Conservation (phyloP, 2,888 invertebrate species). For the Eueremaeus valkanovi region DNA sequence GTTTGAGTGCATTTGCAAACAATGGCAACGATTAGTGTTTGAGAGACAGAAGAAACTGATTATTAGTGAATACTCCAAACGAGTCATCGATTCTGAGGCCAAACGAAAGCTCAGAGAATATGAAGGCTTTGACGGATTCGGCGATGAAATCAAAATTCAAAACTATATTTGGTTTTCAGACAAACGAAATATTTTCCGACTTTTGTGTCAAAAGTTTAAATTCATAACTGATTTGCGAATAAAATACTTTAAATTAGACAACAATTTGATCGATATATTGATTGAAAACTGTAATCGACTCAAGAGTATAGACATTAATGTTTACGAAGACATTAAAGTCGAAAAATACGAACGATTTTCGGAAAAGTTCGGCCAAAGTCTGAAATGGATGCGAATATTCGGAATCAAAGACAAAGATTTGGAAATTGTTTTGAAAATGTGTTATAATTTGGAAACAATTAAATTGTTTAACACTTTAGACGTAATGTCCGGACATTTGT, state of each 20-base stretch:
- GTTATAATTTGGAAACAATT: not conserved
- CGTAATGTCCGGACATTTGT: not conserved
- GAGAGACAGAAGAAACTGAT: not conserved
- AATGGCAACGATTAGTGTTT: not conserved
- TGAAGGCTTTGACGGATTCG: not conserved
- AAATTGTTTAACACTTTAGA: not conserved
- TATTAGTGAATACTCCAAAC: not conserved
- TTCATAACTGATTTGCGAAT: not conserved
- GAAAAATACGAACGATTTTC: not conserved
- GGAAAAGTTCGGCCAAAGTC: not conserved
- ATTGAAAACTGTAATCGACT: not conserved
- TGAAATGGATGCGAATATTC: not conserved
- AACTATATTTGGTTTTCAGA: not conserved
- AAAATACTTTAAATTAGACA: not conserved
- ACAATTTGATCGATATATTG: not conserved
- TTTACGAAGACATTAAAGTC: not conserved
- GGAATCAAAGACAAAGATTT: not conserved
- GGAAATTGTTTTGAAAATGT: not conserved
- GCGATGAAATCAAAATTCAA: not conserved
- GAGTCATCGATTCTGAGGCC: not conserved
- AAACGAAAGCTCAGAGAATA: not conserved
- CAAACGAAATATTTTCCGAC: not conserved
- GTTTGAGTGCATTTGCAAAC: not conserved
- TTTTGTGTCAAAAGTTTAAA: not conserved
- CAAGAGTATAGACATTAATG: not conserved